Base-by-base conservation (phyloP, 2,113 vertebrate species). In the Hyaena hyaena region DNA sequence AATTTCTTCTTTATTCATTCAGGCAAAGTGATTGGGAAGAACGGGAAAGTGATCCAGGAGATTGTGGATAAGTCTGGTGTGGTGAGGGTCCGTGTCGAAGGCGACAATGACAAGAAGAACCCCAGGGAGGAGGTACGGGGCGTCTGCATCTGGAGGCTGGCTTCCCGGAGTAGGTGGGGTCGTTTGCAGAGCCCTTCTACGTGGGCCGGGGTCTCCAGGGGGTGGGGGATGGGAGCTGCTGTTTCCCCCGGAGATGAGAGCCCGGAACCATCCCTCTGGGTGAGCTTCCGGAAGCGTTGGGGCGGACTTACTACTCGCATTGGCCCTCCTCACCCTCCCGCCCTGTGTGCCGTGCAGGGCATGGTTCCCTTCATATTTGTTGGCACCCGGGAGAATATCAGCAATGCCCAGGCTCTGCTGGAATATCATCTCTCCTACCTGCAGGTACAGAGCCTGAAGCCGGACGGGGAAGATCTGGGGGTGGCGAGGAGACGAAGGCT, bases 21-120 rank as follows among this genome's bases (percentile, higher is more conserved):
- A 99, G 99, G 99, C 97, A 99, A 99, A 98, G 99, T 99, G 83
- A 99, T 99, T n/a, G 99, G 99, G 85, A 99, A 99, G 98, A 99
- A 99, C 0, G 99, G 99, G 80, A 99, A 99, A 99, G 99, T 99
- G 98, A 99, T 99, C 98, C 99, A 99, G 98, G 99, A 99, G 98
- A 99, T 99, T 19, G 99, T 99, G 97, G 99, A 99, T 98, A 99
- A 99, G 97, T 99, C 99, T 0, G 99, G 99, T 9, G 99, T 99
- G 97, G 99, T 99, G 93, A 99, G 99, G 1, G 99, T 99, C 86
- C 98, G 99, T 88, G 99, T 99, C 31, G 99, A 99, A 97, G 99
- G 99, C 50, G 99, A 99, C 98, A 99, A 99, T 45, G 99, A 99
- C 98, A 99, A 99, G 99, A 99, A 99, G 93, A 99, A 99, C 97